A percentile compares a stretch with the other conserved stretches of the same genome.
Conservation (phyloP, 2,797 vertebrate genomes). For the Borostomias antarcticus region DNA sequence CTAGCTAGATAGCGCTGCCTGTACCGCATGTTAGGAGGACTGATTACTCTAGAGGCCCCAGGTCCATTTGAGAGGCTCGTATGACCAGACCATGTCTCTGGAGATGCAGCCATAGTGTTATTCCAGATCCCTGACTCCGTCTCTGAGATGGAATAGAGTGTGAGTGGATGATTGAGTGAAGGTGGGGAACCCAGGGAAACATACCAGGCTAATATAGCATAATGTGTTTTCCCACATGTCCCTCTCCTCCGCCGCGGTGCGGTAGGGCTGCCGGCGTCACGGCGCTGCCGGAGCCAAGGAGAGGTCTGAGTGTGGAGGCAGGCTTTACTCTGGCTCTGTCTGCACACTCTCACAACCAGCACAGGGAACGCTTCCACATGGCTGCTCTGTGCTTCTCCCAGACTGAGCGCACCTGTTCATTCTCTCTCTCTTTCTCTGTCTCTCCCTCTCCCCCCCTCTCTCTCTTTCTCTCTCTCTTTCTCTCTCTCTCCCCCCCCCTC, state of each 20-base stretch:
- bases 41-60: background rate
- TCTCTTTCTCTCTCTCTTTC: too few relatives aligned
- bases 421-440: too few relatives aligned
- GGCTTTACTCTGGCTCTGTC: too few relatives aligned
- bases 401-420: too few relatives aligned
- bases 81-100: background rate
- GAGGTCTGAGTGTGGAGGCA: too few relatives aligned
- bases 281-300: too few relatives aligned
- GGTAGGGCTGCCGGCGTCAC: too few relatives aligned
- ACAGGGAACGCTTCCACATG: too few relatives aligned
- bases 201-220: slow-evolving; percentile 25
- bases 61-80: slow-evolving; percentile 1
- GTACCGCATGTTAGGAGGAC: background rate
- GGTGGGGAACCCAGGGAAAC: slow-evolving; percentile 11
- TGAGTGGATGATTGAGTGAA: slow-evolving; percentile 20
- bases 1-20: background rate
- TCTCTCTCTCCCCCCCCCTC: too few relatives aligned
- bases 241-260: background rate
- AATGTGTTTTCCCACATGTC: slow-evolving; percentile 10
- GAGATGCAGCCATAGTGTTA: slow-evolving; percentile 6
- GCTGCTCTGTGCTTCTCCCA: too few relatives aligned
- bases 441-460: too few relatives aligned
- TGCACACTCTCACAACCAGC: too few relatives aligned
- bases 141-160: background rate
- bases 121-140: slow-evolving; percentile 15